Percentiles rank a stretch among this genome's conserved stretches.
Conservation (phyloP, 2,113 vertebrate species). For the Gymnocephalus cernua region DNA sequence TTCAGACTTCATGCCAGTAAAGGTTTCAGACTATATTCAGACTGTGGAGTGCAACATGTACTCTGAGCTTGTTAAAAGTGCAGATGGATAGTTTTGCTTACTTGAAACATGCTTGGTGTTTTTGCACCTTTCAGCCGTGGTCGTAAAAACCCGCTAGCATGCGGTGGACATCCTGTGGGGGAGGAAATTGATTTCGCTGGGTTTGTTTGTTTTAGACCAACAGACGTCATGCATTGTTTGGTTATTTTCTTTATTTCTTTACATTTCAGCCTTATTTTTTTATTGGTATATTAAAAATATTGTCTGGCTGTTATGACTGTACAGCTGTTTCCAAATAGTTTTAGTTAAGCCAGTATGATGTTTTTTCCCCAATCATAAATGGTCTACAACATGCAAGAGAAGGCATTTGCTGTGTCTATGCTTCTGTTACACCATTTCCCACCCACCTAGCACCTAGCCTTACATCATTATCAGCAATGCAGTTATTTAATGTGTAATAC, state of each 20-base stretch:
- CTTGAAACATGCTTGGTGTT: constrained; percentile 53
- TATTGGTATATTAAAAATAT: constrained; percentile 55
- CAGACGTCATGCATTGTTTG: constrained; percentile 30
- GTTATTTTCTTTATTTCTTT: constrained; percentile 19
- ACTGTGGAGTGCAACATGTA: constrained; percentile 23
- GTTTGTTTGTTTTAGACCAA: constrained; percentile 62
- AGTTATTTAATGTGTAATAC: constrained; percentile 39
- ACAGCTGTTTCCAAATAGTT: constrained; percentile 36
- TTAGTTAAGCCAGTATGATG: constrained; percentile 32
- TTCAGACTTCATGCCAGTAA: constrained; percentile 32
- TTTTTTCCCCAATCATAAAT: constrained; percentile 30
- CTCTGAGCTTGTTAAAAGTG: constrained; percentile 20
- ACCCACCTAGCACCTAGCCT: constrained; percentile 31
- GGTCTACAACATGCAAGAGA: constrained; percentile 17
- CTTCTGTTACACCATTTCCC: constrained; percentile 28
- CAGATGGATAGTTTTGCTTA: constrained; percentile 52
- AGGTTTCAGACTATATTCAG: constrained; percentile 34
- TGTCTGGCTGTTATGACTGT: constrained; percentile 45
- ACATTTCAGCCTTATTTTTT: constrained; percentile 41
- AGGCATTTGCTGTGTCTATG: constrained; percentile 31
- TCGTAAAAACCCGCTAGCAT: constrained; percentile 49
- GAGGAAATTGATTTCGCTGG: constrained; percentile 69
- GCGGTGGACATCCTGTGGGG: constrained; percentile 66
- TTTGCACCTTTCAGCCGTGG: constrained; percentile 63
- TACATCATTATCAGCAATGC: constrained; percentile 40